Evolutionary conservation across 2,888 invertebrate genomes (phyloP).

Genomic region (Mylabris sibirica): DNA sequence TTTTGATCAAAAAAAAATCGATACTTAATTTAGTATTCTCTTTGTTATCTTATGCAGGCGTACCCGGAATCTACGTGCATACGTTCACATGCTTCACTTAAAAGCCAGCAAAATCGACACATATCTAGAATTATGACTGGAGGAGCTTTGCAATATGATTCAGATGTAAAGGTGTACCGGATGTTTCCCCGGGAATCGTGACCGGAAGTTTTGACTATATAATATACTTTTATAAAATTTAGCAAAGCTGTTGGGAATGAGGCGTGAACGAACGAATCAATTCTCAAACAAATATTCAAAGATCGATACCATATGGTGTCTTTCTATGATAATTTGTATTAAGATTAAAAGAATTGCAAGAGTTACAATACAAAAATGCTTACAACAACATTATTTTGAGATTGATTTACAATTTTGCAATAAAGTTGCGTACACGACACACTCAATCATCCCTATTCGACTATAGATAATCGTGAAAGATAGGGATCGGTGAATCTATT

Average conservation of each 20-base stretch:
- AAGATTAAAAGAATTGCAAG: background rate
- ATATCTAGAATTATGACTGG: conserved; percentile 47
- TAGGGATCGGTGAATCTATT: conserved; percentile 41
- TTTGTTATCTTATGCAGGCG: background rate
- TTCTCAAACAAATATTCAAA: background rate
- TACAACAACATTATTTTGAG: conserved; percentile 19
- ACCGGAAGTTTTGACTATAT: conserved; percentile 60
- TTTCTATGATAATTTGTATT: background rate
- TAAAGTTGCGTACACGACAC: conserved; percentile 44
- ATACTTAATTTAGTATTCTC: background rate
- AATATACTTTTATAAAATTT: conserved; percentile 59
- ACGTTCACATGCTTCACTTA: no score
- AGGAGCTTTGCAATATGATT: conserved; percentile 58
- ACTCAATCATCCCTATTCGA: conserved; percentile 48
- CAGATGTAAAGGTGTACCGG: conserved; percentile 59
- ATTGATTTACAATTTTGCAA: conserved; percentile 53
- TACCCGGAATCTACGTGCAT: no score
- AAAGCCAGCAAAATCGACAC: conserved; percentile 39
- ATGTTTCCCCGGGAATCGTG: conserved; percentile 57
- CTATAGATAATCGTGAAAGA: conserved; percentile 52
- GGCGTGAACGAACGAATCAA: conserved; percentile 17
- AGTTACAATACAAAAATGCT: background rate
- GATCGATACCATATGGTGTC: background rate
- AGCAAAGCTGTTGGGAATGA: conserved; percentile 26
- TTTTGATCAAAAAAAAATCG: background rate